These are phyloP conservation scores for Clostera curtula DNA, from an alignment of 2,888 invertebrate species.

Conservation along the genomic window DNA sequence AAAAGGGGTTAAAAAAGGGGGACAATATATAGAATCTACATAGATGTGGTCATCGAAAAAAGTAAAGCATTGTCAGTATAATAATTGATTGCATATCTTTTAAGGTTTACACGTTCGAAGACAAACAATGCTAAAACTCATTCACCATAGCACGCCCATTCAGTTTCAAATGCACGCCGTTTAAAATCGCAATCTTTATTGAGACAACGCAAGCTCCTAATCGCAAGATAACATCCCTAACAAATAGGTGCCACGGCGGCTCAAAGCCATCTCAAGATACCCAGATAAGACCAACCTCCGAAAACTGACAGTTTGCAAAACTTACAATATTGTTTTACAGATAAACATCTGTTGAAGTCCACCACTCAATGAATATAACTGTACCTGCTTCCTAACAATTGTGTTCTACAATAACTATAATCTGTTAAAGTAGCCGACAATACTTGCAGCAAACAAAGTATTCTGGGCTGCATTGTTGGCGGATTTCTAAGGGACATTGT, in stretches of 20 bases:
- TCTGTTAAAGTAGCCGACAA: slow-evolving; percentile 72
- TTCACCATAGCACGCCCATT: no score
- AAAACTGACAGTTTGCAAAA: slow-evolving; percentile 48
- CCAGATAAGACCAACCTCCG: slow-evolving; percentile 25
- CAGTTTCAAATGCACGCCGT: slow-evolving; percentile 1
- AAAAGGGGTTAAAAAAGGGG: no score
- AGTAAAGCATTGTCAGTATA: no score
- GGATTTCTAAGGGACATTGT: slow-evolving; percentile 35
- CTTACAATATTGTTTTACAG: slow-evolving; percentile 63
- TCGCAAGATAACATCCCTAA: slow-evolving; percentile 27
- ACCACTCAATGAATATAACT: slow-evolving; percentile 64
- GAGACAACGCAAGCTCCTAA: slow-evolving; percentile 15
- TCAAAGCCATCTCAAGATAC: slow-evolving; percentile 34
- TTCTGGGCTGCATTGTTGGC: slow-evolving; percentile 42
- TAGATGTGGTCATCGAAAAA: no score
- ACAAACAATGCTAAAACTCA: no score
- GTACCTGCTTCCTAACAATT: slow-evolving; percentile 55
- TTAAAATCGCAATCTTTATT: not conserved
- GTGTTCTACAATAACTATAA: slow-evolving; percentile 51
- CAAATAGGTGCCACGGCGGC: slow-evolving; percentile 36
- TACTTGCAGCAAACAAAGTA: slow-evolving; percentile 53
- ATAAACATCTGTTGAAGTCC: slow-evolving; percentile 52
- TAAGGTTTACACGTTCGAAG: no score
- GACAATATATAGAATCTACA: no score
- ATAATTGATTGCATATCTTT: no score